These are phyloP conservation scores for Stichopus horrens DNA, from an alignment of 53 echinoderm and acorn worm genomes.

Conservation along the genomic window DNA sequence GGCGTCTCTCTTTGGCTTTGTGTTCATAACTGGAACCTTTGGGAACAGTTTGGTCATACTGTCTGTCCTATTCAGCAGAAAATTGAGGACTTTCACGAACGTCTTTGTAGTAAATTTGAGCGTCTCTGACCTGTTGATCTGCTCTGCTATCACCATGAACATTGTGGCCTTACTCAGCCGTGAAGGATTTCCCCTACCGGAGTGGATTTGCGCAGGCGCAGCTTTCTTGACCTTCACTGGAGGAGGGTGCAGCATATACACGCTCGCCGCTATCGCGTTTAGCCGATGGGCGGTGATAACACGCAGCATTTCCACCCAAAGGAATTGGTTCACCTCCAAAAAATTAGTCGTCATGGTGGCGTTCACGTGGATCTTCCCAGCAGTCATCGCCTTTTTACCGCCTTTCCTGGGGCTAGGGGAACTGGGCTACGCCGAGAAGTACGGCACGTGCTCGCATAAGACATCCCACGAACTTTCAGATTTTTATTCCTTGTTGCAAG, in stretches of 20 bases:
- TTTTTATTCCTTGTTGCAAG: conserved; percentile 76
- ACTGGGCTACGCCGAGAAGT: conserved; percentile 78
- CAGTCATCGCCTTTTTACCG: conserved; percentile 66
- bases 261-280: conserved; percentile 76
- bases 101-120: conserved; percentile 94
- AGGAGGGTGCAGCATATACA: conserved; percentile 80
- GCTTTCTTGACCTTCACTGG: conserved; percentile 71
- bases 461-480: conserved; percentile 61
- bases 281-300: conserved; percentile 86
- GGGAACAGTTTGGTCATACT: conserved; percentile 88
- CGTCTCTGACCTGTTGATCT: conserved; percentile 74
- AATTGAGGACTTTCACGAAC: conserved; percentile 85
- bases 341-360: conserved; percentile 63
- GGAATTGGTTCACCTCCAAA: conserved; percentile 52
- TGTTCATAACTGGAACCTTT: conserved; percentile 62
- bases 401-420: conserved; percentile 69
- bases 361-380: conserved; percentile 70
- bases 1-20: conserved; percentile 60
- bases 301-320: conserved; percentile 49
- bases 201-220: conserved; percentile 59
- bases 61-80: conserved; percentile 77
- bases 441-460: conserved; percentile 83
- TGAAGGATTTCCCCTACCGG: conserved; percentile 71
- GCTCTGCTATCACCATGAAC: conserved; percentile 67
- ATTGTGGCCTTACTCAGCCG: conserved; percentile 65